phyloP scores from a whole-genome alignment of 1,140 invertebrate species.

The Oscheius sp. region DNA sequence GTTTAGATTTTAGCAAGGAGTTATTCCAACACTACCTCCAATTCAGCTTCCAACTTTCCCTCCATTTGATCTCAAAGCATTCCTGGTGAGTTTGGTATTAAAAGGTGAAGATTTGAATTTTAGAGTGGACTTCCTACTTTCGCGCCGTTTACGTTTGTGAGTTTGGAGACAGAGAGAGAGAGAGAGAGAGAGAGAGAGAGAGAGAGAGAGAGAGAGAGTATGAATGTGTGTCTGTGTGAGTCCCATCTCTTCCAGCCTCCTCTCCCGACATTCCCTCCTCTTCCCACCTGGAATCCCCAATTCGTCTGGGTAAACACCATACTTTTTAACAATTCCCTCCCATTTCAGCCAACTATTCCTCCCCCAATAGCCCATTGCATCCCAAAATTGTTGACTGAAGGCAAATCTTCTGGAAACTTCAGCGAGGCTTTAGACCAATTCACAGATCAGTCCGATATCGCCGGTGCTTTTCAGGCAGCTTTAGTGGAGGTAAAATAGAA shows the following conservation, averaged over 20 bases:
- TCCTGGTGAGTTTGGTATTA: background rate
- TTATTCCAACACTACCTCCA: background rate
- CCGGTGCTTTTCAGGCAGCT: background rate
- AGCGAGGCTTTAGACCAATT: background rate
- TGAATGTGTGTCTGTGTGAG: too few relatives aligned
- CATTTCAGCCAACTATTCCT: background rate
- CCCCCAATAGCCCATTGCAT: background rate
- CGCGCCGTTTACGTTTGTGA: background rate
- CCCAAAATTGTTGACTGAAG: background rate
- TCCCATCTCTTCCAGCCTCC: background rate
- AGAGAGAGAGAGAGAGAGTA: too few relatives aligned
- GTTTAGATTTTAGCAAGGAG: too few relatives aligned
- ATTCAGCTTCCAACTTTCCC: background rate
- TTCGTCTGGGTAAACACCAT: background rate
- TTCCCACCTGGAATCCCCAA: background rate
- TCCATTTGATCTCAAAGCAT: background rate
- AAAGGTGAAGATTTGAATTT: background rate
- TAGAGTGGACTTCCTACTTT: background rate
- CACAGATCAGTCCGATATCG: background rate
- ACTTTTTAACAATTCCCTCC: background rate
- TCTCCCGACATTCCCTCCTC: background rate
- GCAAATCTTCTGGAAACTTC: background rate
- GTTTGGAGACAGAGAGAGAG: too few relatives aligned
- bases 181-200: too few relatives aligned
- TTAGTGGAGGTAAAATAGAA: background rate